Conservation (phyloP, 92 coral and sea anemone genomes). For the Metridium senile region DNA sequence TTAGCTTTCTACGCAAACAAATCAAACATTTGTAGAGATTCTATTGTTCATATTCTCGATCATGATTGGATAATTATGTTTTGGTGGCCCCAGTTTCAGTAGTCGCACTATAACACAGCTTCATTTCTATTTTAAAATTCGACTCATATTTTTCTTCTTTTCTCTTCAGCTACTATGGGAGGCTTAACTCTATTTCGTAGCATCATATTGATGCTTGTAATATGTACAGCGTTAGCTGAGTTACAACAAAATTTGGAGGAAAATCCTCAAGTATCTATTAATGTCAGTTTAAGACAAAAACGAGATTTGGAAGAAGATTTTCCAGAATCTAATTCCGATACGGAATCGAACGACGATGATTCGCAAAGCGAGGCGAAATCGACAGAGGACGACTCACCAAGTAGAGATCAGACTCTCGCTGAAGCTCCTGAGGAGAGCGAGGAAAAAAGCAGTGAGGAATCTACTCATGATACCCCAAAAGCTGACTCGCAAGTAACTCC, state of each 20-base stretch:
- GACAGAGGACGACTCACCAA: slow-evolving; percentile 15
- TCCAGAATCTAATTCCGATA: slow-evolving; percentile 3
- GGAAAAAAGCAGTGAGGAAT: too few relatives aligned
- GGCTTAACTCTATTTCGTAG: slow-evolving; percentile 26
- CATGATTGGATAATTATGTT: too few relatives aligned
- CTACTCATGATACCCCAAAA: too few relatives aligned
- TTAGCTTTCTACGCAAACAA: too few relatives aligned
- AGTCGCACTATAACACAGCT: too few relatives aligned
- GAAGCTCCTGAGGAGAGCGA: slow-evolving; percentile 1
- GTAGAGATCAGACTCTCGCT: not conserved
- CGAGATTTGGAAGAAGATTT: slow-evolving; percentile 39
- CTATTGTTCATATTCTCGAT: too few relatives aligned
- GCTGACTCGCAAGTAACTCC: not conserved
- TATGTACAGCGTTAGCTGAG: slow-evolving; percentile 48
- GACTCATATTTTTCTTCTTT: not conserved
- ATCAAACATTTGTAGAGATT: too few relatives aligned
- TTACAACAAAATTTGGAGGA: slow-evolving; percentile 6
- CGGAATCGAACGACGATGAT: not conserved
- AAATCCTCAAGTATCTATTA: slow-evolving; percentile 6
- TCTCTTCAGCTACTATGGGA: slow-evolving; percentile 18
- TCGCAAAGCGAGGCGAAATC: not conserved
- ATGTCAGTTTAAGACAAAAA: slow-evolving; percentile 38
- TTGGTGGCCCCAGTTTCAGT: too few relatives aligned
- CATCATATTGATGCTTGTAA: slow-evolving; percentile 50
- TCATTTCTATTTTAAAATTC: too few relatives aligned